Evolutionary conservation across 2,888 invertebrate genomes (phyloP).

Genomic region (Atherix ibis): DNA sequence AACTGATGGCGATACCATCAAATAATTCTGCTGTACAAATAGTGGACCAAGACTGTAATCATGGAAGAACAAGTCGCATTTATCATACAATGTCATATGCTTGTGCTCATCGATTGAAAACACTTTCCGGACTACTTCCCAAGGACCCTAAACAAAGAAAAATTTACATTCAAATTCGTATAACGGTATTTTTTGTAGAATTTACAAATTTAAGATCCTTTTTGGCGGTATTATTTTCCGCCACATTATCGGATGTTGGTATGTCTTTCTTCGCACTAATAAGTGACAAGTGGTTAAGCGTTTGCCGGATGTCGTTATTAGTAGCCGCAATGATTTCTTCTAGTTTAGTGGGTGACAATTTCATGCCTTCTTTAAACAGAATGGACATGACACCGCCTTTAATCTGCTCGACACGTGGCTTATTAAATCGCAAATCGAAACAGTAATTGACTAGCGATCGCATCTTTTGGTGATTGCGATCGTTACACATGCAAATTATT

Average conservation of each 20-base stretch:
- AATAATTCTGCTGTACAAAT: slow-evolving; percentile 96
- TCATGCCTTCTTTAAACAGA: slow-evolving; percentile 79
- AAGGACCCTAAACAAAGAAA: slow-evolving; percentile 52
- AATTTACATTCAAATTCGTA: slow-evolving; percentile 1
- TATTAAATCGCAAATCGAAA: slow-evolving; percentile 74
- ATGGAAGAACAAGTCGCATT: slow-evolving; percentile 83
- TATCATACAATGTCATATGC: slow-evolving; percentile 62
- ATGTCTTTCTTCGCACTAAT: slow-evolving; percentile 46
- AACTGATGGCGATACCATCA: slow-evolving; percentile 59
- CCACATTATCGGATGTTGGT: slow-evolving; percentile 37
- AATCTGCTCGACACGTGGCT: slow-evolving; percentile 80
- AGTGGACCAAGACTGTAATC: slow-evolving; percentile 93
- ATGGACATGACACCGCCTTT: slow-evolving; percentile 81
- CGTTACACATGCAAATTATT: slow-evolving; percentile 96
- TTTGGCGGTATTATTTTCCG: slow-evolving; percentile 43
- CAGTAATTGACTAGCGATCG: slow-evolving; percentile 85
- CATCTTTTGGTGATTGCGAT: slow-evolving; percentile 85
- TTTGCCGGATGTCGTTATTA: slow-evolving; percentile 87
- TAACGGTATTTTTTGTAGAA: not conserved
- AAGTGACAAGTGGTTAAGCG: slow-evolving; percentile 77
- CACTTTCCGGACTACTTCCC: slow-evolving; percentile 83
- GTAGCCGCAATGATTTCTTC: slow-evolving; percentile 72
- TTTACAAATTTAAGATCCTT: slow-evolving; percentile 74
- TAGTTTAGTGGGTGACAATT: slow-evolving; percentile 58
- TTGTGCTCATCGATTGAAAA: slow-evolving; percentile 68